phyloP scores from a whole-genome alignment of 2,888 invertebrate genomes.

The Lapara coniferarum region DNA sequence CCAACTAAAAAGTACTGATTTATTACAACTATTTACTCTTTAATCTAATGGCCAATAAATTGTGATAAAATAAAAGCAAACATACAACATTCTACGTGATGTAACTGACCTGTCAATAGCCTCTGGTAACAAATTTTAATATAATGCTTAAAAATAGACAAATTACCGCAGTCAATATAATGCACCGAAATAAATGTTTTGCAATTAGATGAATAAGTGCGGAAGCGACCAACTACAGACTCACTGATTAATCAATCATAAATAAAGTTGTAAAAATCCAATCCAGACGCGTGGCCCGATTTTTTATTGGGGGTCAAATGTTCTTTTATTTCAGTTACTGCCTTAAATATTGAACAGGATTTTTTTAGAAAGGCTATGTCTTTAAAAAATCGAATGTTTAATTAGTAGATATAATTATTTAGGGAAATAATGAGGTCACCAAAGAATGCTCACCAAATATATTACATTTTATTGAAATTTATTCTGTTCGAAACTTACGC shows the following conservation, averaged over 20 bases:
- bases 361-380: not conserved
- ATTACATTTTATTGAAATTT: too few species aligned
- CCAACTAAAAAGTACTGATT: conserved; percentile 25
- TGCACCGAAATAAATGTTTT: conserved; percentile 51
- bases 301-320: conserved; percentile 9
- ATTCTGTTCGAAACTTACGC: too few species aligned
- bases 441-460: too few species aligned
- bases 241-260: conserved; percentile 74
- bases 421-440: too few species aligned
- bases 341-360: not conserved
- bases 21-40: conserved; percentile 16
- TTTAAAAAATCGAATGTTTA: too few species aligned
- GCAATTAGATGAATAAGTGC: conserved; percentile 66
- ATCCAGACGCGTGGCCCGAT: conserved; percentile 25
- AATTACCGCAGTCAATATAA: conserved; percentile 41
- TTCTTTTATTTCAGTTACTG: not conserved
- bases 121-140: conserved; percentile 36
- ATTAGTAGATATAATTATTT: too few species aligned
- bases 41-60: conserved; percentile 27
- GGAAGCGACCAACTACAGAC: conserved; percentile 69
- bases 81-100: conserved; percentile 27
- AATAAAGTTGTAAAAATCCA: conserved; percentile 64
- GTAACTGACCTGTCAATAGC: conserved; percentile 35
- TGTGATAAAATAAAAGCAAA: conserved; percentile 27
- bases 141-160: conserved; percentile 41